Conservation (phyloP, 23 tunicate genomes). For the Trididemnum nubilum region DNA sequence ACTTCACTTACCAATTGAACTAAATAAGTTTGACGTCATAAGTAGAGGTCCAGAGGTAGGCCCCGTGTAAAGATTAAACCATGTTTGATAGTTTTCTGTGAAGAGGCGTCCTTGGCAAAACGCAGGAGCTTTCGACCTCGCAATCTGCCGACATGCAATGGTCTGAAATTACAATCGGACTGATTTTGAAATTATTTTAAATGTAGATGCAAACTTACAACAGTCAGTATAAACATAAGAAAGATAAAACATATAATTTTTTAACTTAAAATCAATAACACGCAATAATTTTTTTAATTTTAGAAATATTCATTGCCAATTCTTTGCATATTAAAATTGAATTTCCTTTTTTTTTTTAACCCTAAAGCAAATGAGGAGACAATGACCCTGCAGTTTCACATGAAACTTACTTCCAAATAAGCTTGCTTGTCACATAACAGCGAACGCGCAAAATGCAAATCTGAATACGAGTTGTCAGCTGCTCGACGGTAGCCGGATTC, state of each 20-base stretch:
- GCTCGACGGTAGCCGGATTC: background rate
- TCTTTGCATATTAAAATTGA: no score
- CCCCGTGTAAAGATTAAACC: conserved; percentile 74
- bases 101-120: conserved; percentile 59
- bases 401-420: conserved; percentile 66
- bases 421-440: conserved; percentile 44
- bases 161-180: conserved; percentile 43
- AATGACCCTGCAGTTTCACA: background rate
- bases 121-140: conserved; percentile 46
- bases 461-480: background rate
- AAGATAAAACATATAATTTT: no score
- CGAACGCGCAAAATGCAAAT: conserved; percentile 55
- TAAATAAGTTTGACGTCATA: conserved; percentile 42
- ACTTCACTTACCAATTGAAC: conserved; percentile 1
- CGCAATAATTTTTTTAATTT: no score
- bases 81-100: conserved; percentile 71
- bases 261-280: no score
- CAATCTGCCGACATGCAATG: conserved; percentile 57
- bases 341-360: no score
- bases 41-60: conserved; percentile 74
- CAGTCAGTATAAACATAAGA: no score
- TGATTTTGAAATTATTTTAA: no score
- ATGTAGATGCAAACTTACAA: no score
- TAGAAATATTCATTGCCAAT: no score
- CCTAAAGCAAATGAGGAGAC: no score